A percentile compares a stretch with the other conserved stretches of the same genome.
These are phyloP conservation scores for Drosophila limbata DNA, from an alignment of 2,888 invertebrate genomes.

Conservation along the genomic window DNA sequence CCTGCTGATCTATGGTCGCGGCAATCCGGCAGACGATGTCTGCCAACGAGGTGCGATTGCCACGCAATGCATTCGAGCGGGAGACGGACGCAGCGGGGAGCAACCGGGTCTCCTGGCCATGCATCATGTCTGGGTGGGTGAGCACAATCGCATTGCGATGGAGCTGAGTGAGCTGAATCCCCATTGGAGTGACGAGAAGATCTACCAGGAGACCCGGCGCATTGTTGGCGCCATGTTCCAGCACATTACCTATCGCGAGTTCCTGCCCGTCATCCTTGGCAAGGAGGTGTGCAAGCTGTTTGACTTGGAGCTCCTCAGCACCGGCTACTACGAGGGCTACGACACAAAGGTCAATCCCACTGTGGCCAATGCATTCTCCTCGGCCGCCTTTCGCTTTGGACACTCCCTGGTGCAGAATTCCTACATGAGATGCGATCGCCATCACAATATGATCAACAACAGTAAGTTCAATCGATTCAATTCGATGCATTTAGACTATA, in stretches of 20 bases:
- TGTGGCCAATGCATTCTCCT: conserved; percentile 91
- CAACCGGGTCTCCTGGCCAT: conserved; percentile 88
- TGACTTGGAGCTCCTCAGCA: conserved; percentile 89
- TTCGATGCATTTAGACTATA: not conserved
- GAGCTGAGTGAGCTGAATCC: conserved; percentile 90
- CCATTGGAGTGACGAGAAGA: conserved; percentile 95
- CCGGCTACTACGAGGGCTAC: conserved; percentile 91
- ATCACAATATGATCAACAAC: conserved; percentile 89
- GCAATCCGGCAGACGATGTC: conserved; percentile 89
- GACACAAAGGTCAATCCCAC: conserved; percentile 90
- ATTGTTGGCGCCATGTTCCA: conserved; percentile 93
- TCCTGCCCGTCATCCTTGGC: conserved; percentile 92
- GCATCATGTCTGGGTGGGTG: conserved; percentile 85
- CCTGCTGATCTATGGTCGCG: conserved; percentile 88
- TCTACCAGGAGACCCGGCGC: conserved; percentile 93
- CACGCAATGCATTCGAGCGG: conserved; percentile 91
- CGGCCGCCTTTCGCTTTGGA: conserved; percentile 94
- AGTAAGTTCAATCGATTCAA: conserved; percentile 87
- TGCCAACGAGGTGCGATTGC: conserved; percentile 91
- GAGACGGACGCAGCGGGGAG: conserved; percentile 92
- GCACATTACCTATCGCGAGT: conserved; percentile 94
- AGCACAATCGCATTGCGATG: conserved; percentile 89
- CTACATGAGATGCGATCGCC: conserved; percentile 90
- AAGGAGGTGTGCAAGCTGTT: conserved; percentile 91
- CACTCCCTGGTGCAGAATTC: conserved; percentile 93